Percentiles rank a stretch among this genome's conserved stretches.
Conservation (phyloP, 2,113 vertebrate species). For the Microtus richardsoni region DNA sequence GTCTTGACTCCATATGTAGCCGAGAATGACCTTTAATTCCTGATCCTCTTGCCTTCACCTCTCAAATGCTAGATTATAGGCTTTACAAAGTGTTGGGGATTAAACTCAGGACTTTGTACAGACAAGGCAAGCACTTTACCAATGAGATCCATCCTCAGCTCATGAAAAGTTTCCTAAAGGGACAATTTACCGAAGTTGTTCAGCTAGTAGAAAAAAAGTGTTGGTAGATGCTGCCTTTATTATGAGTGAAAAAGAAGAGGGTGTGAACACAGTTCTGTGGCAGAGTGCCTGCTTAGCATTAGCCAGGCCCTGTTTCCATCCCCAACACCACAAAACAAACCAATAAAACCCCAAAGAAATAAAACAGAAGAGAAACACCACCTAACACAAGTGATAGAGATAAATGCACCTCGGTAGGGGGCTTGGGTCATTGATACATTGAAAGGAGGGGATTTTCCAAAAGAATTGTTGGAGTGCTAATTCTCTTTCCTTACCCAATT, state of each 20-base stretch:
- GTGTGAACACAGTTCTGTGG: background rate
- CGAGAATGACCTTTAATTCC: background rate
- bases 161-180: constrained; percentile 57
- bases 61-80: background rate
- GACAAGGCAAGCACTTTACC: background rate
- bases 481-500: background rate
- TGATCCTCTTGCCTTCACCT: background rate
- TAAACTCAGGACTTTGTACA: background rate
- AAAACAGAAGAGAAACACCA: constrained; percentile 32
- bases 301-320: background rate
- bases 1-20: background rate
- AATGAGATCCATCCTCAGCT: background rate
- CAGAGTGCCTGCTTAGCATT: background rate
- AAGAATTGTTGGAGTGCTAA: background rate
- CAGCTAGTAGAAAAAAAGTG: constrained; percentile 69
- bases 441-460: background rate
- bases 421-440: background rate
- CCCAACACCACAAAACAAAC: background rate
- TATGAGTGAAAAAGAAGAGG: background rate
- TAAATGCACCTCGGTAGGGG: background rate
- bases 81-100: background rate
- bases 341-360: background rate
- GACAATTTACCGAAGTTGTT: constrained; percentile 59
- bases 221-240: constrained; percentile 33
- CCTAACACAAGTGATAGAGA: background rate